These are phyloP conservation scores for Agriotes lineatus DNA, from an alignment of 2,888 invertebrate species.

Conservation along the genomic window DNA sequence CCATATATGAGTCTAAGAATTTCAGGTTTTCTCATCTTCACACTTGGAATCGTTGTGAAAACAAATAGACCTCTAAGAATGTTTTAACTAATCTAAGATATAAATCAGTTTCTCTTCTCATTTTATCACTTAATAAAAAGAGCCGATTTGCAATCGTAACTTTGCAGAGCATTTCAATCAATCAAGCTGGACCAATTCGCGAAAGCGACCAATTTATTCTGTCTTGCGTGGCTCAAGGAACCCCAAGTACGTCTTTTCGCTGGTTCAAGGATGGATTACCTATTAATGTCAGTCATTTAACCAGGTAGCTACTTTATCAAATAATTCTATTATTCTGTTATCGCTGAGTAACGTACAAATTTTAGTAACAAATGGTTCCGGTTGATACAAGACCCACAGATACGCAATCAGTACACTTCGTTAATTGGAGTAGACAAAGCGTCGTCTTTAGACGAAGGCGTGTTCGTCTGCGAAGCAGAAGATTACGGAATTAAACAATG, in stretches of 20 bases:
- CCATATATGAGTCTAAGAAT: too few relatives aligned
- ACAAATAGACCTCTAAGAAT: too few relatives aligned
- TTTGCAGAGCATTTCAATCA: conserved; percentile 68
- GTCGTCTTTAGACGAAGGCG: conserved; percentile 78
- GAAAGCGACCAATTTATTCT: conserved; percentile 83
- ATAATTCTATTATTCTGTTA: neutral
- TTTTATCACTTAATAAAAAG: too few relatives aligned
- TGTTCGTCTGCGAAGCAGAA: conserved; percentile 83
- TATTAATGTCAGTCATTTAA: conserved; percentile 80
- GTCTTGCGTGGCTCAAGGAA: conserved; percentile 83
- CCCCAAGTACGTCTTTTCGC: conserved; percentile 78
- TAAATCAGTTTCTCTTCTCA: too few relatives aligned
- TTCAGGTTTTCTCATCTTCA: too few relatives aligned
- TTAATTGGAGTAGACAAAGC: conserved; percentile 80
- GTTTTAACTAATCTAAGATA: too few relatives aligned
- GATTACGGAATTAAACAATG: conserved; percentile 80
- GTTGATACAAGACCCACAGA: conserved; percentile 65
- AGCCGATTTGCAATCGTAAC: too few relatives aligned
- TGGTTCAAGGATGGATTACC: conserved; percentile 87
- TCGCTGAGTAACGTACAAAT: neutral
- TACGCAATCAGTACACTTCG: conserved; percentile 74
- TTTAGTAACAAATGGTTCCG: conserved; percentile 77
- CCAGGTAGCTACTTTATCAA: conserved; percentile 69
- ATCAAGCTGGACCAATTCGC: conserved; percentile 69
- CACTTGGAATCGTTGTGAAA: too few relatives aligned